A percentile compares a stretch with the other conserved stretches of the same genome.
Evolutionary conservation across 2,113 vertebrate species (phyloP).

Genomic region (Notechis scutatus): DNA sequence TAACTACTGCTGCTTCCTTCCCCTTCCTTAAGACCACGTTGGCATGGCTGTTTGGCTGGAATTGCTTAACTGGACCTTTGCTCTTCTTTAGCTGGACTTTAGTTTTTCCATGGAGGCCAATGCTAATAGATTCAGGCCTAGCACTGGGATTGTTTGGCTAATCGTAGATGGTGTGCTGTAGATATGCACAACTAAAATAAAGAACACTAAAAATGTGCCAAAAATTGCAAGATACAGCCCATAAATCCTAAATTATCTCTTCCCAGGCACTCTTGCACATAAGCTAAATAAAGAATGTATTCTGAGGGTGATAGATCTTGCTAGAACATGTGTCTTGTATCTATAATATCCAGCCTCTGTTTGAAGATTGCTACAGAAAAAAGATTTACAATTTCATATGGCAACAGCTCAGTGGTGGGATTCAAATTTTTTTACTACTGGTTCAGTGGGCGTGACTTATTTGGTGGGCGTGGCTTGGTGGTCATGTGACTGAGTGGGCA

Average conservation of each 20-base stretch:
- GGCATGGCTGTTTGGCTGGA: no score
- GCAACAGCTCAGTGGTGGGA: neutral
- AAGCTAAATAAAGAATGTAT: no score
- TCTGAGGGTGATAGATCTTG: no score
- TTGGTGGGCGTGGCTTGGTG: no score
- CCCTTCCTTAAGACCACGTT: no score
- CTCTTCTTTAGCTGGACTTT: neutral
- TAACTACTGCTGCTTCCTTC: no score
- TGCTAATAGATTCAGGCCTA: neutral
- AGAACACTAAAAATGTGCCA: neutral
- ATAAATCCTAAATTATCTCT: neutral
- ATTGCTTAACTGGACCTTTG: neutral
- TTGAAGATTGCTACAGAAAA: neutral
- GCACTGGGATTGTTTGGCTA: neutral
- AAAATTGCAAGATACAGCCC: neutral
- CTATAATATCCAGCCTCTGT: no score
- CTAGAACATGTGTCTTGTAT: no score
- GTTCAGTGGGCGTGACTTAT: neutral
- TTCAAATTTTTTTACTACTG: neutral
- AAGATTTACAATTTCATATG: neutral
- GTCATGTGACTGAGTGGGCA: no score
- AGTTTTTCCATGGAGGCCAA: neutral
- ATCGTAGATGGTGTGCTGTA: neutral
- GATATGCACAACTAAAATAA: neutral
- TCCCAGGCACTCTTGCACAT: no score